Base-by-base conservation (phyloP, 2,888 invertebrate genomes). In the Aspidiotus destructor region DNA sequence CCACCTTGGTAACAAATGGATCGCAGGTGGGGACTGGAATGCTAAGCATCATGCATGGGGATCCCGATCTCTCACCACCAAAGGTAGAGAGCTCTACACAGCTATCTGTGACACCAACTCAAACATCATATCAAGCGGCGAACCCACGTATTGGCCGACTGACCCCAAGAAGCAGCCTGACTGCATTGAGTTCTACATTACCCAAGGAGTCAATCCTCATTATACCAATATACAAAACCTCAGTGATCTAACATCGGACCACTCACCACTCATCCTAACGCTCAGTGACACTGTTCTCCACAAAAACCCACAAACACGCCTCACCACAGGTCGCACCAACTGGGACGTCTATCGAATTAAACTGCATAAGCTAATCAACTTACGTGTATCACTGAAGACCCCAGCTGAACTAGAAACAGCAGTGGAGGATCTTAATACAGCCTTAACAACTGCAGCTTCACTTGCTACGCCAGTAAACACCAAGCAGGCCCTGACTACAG, bases 221-320 rank as follows among this genome's bases (percentile, higher is more conserved):
- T 70, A 57, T 52, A 40, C 15, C 41, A 1, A 13, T 1, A 28
- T 62, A 11, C 8, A 13, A 0, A 60, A 16, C 16, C 15, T 58
- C 8, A 8, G 58, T 13, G 65, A 70, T 41, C 48, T 60, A 7
- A 15, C 54, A 44, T 70, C 70, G 17, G 70, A 68, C 53, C 70
- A 70, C 44, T 61, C 55, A 10, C 60, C 67, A 17, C 41, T 70
- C 11, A 16, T 61, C 2, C 15, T 67, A 42, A 67, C 70, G 17
- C 8, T 67, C 11, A 64, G 53, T 40, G 16, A 6, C 28, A 61
- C 13, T 16, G 52, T 54, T 28, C 53, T 54, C 8, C 41, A 15
- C 10, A 54, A 41, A 15, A 15, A 54, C 7, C 40, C 48, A 28
- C 9, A 17, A 52, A 17, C 52, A 13, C 15, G 40, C 28, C 57